Base-by-base conservation (phyloP, 2,113 vertebrate species). In the Mustela nigripes region DNA sequence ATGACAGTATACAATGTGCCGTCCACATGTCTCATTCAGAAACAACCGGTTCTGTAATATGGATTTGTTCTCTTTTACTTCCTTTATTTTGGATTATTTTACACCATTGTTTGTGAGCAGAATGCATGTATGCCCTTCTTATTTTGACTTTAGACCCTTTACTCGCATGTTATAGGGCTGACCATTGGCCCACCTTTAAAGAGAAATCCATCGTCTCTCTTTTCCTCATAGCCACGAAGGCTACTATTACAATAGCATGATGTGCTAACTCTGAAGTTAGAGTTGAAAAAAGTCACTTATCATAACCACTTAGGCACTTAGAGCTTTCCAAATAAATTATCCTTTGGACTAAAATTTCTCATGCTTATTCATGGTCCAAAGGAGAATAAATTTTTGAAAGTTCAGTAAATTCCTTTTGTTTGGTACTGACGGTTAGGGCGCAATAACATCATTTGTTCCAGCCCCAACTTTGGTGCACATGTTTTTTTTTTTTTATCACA, bases 301-400 rank as follows among this genome's bases (percentile, higher is more conserved):
- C 42, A 31, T 79, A 85, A 62, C 39, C 12, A 50, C 67, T 62
- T n/a, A 81, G 60, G 58, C 58, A 45, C 36, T 76, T 71, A 36
- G 22, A 83, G 76, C 58, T 93, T 83, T 67, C 84, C 76, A 83
- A 48, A 65, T 92, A 85, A 78, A 50, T 60, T 36, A 63, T 82
- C 45, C n/a, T 82, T 36, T 89, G 36, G 45, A 76, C 19, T 33
- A 58, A 82, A 71, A 76, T 76, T 42, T 89, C n/a, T 88, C 45
- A 56, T 36, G 8, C 8, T 89, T 58, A 33, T 58, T 65, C 50
- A 58, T 83, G 24, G 2, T 74, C 31, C 83, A 56, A 81, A 92
- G 42, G 42, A 65, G 45, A 71, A 74, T 82, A 74, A 22, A n/a
- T 74, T 67, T 93, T 45, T 82, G 60, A 63, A 83, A 74, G 36